Evolutionary conservation across 1,140 invertebrate species (phyloP).

Genomic region (Drosophila simulans): DNA sequence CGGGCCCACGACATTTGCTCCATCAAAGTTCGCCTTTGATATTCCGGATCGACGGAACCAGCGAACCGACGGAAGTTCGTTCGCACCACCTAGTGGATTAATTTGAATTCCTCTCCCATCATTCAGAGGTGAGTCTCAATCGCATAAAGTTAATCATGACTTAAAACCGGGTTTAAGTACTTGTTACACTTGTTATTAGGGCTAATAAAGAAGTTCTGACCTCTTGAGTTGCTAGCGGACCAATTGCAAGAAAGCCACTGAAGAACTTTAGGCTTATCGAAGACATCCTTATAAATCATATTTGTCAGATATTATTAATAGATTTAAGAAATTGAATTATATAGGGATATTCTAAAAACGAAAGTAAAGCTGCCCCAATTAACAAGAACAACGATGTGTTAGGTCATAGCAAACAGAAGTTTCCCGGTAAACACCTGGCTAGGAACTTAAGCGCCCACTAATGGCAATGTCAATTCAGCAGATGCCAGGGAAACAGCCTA

Average conservation of each 20-base stretch:
- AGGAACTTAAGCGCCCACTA: slow-evolving; percentile 11
- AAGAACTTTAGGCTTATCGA: no score
- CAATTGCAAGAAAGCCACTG: no score
- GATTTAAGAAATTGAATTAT: no score
- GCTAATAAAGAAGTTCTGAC: no score
- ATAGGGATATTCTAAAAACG: not conserved
- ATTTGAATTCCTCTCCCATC: slow-evolving; percentile 62
- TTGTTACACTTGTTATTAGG: no score
- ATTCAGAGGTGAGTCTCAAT: slow-evolving; percentile 55
- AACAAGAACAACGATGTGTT: slow-evolving; percentile 9
- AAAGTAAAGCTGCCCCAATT: slow-evolving; percentile 3
- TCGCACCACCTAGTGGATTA: slow-evolving; percentile 68
- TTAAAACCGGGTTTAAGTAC: not conserved
- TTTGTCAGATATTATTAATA: no score
- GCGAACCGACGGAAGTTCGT: slow-evolving; percentile 24
- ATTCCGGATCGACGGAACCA: slow-evolving; percentile 35
- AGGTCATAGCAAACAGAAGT: slow-evolving; percentile 21
- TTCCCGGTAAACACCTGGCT: slow-evolving; percentile 18
- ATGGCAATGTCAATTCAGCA: slow-evolving; percentile 26
- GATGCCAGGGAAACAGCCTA: slow-evolving; percentile 11
- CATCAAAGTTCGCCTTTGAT: slow-evolving; percentile 20
- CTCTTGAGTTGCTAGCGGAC: no score
- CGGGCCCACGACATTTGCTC: slow-evolving; percentile 40
- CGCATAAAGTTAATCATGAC: not conserved
- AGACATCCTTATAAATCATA: no score